Evolutionary conservation across 2,113 vertebrate species (phyloP).

Genomic region (Sylvietta virens): DNA sequence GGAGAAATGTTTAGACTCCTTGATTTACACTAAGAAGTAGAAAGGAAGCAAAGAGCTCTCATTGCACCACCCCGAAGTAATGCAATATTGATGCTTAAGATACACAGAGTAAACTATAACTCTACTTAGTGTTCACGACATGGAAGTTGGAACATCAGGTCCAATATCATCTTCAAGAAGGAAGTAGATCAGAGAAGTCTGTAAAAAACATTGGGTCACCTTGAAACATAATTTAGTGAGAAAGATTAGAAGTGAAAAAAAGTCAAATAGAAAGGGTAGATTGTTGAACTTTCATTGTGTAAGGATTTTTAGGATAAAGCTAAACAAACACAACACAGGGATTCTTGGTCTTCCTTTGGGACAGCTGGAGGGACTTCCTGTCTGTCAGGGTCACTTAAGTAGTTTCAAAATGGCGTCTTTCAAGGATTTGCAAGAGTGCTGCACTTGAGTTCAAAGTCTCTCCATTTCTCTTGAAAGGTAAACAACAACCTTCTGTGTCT

Average conservation of each 20-base stretch:
- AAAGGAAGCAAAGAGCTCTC: background rate
- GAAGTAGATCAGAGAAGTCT: background rate
- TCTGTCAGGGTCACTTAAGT: background rate
- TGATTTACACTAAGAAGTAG: background rate
- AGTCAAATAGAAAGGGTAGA: background rate
- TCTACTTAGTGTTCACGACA: background rate
- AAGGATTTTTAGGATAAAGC: background rate
- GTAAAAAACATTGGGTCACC: background rate
- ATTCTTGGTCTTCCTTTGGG: background rate
- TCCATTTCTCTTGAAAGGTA: background rate
- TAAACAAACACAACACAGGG: background rate
- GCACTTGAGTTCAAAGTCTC: background rate
- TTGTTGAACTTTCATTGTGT: background rate
- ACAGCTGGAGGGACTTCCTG: background rate
- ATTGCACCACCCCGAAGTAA: fast-evolving
- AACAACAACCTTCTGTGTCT: background rate
- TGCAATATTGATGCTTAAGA: background rate
- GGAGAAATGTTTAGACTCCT: background rate
- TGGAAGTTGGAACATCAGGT: background rate
- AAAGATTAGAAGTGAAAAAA: background rate
- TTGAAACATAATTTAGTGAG: background rate
- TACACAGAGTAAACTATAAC: background rate
- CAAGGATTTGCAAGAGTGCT: background rate
- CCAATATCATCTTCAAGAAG: background rate
- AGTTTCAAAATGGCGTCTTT: background rate